Conservation (phyloP, 2,888 invertebrate genomes). For the Xestia xanthographa region DNA sequence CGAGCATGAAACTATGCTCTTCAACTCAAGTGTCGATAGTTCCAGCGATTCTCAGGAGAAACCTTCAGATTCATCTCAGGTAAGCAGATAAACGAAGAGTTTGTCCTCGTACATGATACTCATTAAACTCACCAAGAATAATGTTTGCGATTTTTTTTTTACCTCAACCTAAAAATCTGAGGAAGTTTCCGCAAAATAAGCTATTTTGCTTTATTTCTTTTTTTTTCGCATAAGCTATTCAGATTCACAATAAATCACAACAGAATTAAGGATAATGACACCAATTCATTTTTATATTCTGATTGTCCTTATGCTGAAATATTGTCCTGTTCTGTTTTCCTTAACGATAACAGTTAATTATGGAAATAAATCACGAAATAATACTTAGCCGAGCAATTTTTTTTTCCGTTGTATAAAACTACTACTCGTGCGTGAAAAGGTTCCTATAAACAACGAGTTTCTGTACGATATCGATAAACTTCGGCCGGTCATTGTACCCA, state of each 20-base stretch:
- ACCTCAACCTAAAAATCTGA: not conserved
- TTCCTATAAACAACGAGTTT: too few relatives aligned
- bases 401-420: slow-evolving; percentile 3
- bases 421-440: not conserved
- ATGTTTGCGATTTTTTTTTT: not conserved
- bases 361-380: not conserved
- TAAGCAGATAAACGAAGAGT: slow-evolving; percentile 49
- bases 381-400: not conserved
- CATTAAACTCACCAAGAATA: not conserved
- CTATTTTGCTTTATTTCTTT: too few relatives aligned
- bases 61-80: slow-evolving; percentile 86
- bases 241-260: not conserved
- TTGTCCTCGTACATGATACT: not conserved
- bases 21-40: slow-evolving; percentile 92
- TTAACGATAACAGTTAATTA: not conserved
- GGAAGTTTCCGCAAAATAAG: not conserved
- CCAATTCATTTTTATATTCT: not conserved
- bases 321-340: not conserved
- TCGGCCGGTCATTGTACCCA: too few relatives aligned
- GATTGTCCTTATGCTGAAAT: slow-evolving; percentile 9
- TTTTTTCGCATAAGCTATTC: not conserved
- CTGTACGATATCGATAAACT: too few relatives aligned
- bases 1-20: slow-evolving; percentile 97
- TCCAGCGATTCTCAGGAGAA: slow-evolving; percentile 91
- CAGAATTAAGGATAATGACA: not conserved